These are phyloP conservation scores for Pyrocephalus nanus DNA, from an alignment of 2,797 vertebrate species.

Conservation along the genomic window DNA sequence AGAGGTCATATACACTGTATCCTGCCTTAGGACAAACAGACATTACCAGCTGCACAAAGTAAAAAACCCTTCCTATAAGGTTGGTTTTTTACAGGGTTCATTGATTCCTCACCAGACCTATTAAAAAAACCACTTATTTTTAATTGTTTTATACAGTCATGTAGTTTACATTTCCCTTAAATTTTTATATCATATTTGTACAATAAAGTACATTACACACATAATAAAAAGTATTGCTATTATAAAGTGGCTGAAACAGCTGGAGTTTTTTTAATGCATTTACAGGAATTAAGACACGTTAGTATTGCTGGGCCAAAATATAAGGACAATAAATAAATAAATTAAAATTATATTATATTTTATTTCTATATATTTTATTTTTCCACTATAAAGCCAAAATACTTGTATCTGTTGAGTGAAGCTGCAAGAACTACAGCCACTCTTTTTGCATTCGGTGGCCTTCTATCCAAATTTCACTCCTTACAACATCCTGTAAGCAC, in stretches of 20 bases:
- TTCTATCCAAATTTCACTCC: background rate
- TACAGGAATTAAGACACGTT: background rate
- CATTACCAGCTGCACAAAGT: background rate
- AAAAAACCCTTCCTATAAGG: background rate
- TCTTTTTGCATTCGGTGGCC: background rate
- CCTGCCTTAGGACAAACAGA: background rate
- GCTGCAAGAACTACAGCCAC: background rate
- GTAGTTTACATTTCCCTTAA: background rate
- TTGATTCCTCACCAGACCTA: background rate
- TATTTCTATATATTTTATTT: background rate
- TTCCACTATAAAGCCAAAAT: background rate
- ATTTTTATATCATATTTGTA: background rate
- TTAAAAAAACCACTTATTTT: background rate
- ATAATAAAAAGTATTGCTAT: background rate
- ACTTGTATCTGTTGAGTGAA: background rate
- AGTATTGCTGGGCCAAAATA: background rate
- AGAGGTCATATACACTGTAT: background rate
- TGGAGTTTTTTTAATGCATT: background rate
- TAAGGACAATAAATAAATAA: background rate
- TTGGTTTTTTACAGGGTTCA: background rate
- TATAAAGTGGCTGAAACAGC: background rate
- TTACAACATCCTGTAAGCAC: background rate
- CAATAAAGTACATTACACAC: accelerated
- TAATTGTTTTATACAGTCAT: background rate
- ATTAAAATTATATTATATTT: background rate